phyloP scores from a whole-genome alignment of 2,113 vertebrate genomes.

The pig (Sus scrofa) region T2T-Sscrofa CM000830.6:13119501-13120000 shows the following conservation, averaged over 20 bases:
- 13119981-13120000: background rate
- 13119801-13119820: background rate
- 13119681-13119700: background rate
- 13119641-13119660: slow-evolving; percentile 1
- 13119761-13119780: background rate
- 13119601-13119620: background rate
- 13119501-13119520: slow-evolving; percentile 39
- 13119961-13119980: background rate
- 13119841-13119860: background rate
- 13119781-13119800: background rate
- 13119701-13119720: background rate
- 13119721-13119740: background rate
- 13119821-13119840: background rate
- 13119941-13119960: background rate
- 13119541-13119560: background rate
- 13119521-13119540: background rate
- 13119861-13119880: background rate
- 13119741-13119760: background rate
- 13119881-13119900: background rate
- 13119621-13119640: background rate
- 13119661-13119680: background rate
- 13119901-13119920: background rate
- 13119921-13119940: background rate
- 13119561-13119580: background rate
- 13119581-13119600: slow-evolving; percentile 12